These are phyloP conservation scores for Periophthalmus modestus DNA, from an alignment of 2,113 vertebrate genomes.

Conservation along the genomic window DNA sequence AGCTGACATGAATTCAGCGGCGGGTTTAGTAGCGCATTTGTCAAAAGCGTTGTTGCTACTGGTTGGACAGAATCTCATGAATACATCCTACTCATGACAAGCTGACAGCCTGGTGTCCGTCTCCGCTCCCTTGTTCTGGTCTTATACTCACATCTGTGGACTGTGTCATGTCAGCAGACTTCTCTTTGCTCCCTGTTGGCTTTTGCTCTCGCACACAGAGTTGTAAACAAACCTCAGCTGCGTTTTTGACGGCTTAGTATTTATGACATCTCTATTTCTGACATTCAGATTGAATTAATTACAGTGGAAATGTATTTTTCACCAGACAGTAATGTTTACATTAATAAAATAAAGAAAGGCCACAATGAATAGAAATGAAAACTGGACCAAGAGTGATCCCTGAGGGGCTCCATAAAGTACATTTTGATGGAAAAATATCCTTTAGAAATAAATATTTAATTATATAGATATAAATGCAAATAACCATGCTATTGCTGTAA, in stretches of 20 bases:
- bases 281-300: neutral
- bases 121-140: slow-evolving; percentile 32
- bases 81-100: slow-evolving; percentile 22
- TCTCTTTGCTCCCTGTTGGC: slow-evolving; percentile 41
- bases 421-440: neutral
- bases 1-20: slow-evolving; percentile 32
- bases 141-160: slow-evolving; percentile 65
- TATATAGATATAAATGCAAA: too few relatives aligned
- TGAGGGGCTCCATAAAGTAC: neutral
- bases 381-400: neutral
- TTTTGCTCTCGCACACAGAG: slow-evolving; percentile 41
- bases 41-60: slow-evolving; percentile 22
- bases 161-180: slow-evolving; percentile 56
- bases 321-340: neutral
- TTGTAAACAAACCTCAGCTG: slow-evolving; percentile 61
- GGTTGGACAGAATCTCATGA: slow-evolving; percentile 29
- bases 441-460: neutral
- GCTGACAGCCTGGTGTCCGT: slow-evolving; percentile 34
- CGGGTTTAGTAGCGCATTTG: slow-evolving; percentile 43
- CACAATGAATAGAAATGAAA: too few relatives aligned
- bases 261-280: slow-evolving; percentile 23
- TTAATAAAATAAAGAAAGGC: too few relatives aligned
- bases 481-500: too few relatives aligned
- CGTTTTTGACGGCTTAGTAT: slow-evolving; percentile 37
- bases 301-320: neutral